Evolutionary conservation across 1,140 invertebrate genomes (phyloP), one percentile per base, ranked within the genome.

Genomic region (Drosophila nigromelanica): DNA sequence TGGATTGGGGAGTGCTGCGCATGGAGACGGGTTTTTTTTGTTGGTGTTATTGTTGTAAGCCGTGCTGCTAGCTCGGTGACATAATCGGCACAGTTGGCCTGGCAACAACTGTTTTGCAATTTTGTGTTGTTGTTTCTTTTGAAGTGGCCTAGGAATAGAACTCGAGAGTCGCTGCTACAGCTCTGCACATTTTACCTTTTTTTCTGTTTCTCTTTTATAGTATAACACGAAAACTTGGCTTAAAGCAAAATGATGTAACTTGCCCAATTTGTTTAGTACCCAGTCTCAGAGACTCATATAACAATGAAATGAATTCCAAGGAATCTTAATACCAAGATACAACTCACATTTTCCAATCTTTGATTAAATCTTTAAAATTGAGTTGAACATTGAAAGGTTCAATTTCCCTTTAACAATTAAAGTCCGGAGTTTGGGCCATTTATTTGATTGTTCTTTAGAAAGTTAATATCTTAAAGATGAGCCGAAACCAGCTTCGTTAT

Each of bases 81-180:
- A 85, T 85, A 85, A 85, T 86, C 80, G 80, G 69, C 73, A 70
- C 80, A 80, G 80, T 85, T 85, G 80, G 80, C 80, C 56, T 73
- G 80, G 77, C 80, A 85, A 83, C 77, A 74, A 86, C 30, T 73
- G 62, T 75, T 77, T 85, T 70, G 81, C 76, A 55, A 55, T 60
- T 67, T 48, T 10, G n/a, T 24, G 14, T 12, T 39, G 35, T 37
- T 52, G 47, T 39, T 47, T 47, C 10, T 8, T 3, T 60, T 18
- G 21, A 42, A 24, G 35, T 40, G 47, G 12, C 18, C 52, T 58
- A 51, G 14, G 14, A 33, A 68, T 30, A 47, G 18, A n/a, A 24
- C 47, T 50, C n/a, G 5, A 33, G 45, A 35, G 6, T 37, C n/a
- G 47, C 14, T 52, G 58, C 66, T 35, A 35, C 15, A 68, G 45